Conservation (phyloP, 1,140 invertebrate species). For the Heliconius melpomene region DNA sequence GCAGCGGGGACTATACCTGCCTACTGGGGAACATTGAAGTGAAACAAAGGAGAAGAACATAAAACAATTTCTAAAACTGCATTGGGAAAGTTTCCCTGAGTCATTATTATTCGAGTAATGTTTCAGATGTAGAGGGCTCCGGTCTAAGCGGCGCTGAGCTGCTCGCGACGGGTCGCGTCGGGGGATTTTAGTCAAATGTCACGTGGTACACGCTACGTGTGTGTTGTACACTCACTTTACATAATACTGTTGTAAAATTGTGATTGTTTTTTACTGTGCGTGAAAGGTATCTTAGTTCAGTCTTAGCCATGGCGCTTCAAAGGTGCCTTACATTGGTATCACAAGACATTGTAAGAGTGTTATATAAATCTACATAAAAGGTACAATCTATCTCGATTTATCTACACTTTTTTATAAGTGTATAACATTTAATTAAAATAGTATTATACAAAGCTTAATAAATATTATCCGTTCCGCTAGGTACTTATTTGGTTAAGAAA, state of each 20-base stretch:
- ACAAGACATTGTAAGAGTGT: too few relatives aligned
- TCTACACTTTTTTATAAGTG: neutral
- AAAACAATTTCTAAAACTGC: constrained; percentile 8
- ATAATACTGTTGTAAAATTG: neutral
- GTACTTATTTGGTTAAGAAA: neutral
- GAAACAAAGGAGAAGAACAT: neutral
- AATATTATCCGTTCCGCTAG: neutral
- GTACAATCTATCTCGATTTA: too few relatives aligned
- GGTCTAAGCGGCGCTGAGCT: neutral
- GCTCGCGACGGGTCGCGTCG: neutral
- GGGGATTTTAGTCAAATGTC: neutral
- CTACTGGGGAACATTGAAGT: neutral
- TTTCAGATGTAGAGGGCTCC: neutral
- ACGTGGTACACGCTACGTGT: neutral
- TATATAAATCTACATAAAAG: too few relatives aligned
- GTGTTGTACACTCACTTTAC: neutral
- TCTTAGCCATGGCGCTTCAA: too few relatives aligned
- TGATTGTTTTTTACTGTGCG: too few relatives aligned
- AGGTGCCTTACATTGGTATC: too few relatives aligned
- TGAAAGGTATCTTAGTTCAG: too few relatives aligned
- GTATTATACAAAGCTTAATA: neutral
- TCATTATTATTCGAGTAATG: constrained; percentile 3
- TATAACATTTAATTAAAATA: neutral
- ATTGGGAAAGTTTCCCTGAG: neutral
- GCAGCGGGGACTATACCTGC: neutral